A percentile compares a stretch with the other conserved stretches of the same genome.
These are phyloP conservation scores for Harpagus bidentatus DNA, from an alignment of 2,113 vertebrate genomes.

Conservation along the genomic window DNA sequence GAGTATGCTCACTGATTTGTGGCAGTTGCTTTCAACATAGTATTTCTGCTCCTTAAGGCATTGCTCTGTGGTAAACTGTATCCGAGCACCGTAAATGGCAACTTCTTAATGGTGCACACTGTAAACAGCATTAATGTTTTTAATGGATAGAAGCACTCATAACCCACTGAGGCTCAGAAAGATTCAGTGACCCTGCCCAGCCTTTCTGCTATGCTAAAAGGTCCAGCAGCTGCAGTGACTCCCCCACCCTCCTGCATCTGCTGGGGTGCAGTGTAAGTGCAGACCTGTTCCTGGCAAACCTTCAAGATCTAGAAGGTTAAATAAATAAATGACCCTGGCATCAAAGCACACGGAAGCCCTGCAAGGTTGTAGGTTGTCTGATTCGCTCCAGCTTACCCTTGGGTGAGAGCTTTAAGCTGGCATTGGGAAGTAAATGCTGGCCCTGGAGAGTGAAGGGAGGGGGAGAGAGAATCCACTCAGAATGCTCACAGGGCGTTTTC, in stretches of 20 bases:
- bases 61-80: not conserved
- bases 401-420: not conserved
- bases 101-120: not conserved
- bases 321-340: not conserved
- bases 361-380: not conserved
- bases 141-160: not conserved
- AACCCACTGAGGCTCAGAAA: not conserved
- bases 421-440: slow-evolving; percentile 1
- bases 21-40: not conserved
- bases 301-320: not conserved
- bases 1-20: not conserved
- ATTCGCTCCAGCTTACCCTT: not conserved
- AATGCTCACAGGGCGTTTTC: not conserved
- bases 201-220: not conserved
- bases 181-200: not conserved
- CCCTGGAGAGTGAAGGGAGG: not conserved
- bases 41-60: not conserved
- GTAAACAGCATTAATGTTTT: not conserved
- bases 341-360: not conserved
- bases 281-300: not conserved
- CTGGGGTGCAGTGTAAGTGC: not conserved
- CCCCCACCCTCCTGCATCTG: not conserved
- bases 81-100: not conserved
- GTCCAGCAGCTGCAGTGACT: not conserved
- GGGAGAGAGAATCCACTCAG: not conserved